Base-by-base conservation (phyloP, 2,888 invertebrate species). In the Ethmia dodecea region DNA sequence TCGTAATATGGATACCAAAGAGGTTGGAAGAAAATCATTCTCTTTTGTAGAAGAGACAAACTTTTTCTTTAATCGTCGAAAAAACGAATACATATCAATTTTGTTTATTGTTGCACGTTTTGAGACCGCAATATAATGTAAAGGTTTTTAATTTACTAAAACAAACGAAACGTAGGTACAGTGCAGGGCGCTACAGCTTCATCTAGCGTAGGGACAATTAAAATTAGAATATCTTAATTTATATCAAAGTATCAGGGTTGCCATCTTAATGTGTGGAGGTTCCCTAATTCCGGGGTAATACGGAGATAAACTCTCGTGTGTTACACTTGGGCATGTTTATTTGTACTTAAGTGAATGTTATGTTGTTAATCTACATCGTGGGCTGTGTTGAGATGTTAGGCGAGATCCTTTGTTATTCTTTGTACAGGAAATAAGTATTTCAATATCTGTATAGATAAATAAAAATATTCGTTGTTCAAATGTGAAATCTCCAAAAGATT, bases 171-270 rank as follows among this genome's bases (percentile, higher is more conserved):
- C 39, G n/a, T n/a, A n/a, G n/a, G n/a, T 49, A 42, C 31, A 26
- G 30, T 22, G 13, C 4, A 40, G 49, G 53, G 53, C 57, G 35
- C 54, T 60, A 57, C 61, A 43, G 43, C 36, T 35, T 33, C 54
- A 50, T 55, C 50, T 58, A 57, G 40, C 47, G 47, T 47, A 35
- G 45, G 26, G 47, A 60, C 86, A 83, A 79, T 86, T 86, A 86
- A 80, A 89, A 89, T 89, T 89, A 89, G 89, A 90, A 90, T 90
- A 90, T 90, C 90, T 90, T 90, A 90, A 90, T 90, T 89, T 88
- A 88, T 88, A 90, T 90, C 90, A 70, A 75, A 76, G 73, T 79
- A 83, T 84, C 86, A 60, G 83, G 81, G 83, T 77, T 87, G 74
- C 79, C 76, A 84, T 84, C 84, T 84, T 83, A 83, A 84, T 79